Percentiles rank a stretch among this genome's conserved stretches.
Evolutionary conservation across 1,140 invertebrate genomes (phyloP).

Genomic region (Leptestheria dahalacensis): DNA sequence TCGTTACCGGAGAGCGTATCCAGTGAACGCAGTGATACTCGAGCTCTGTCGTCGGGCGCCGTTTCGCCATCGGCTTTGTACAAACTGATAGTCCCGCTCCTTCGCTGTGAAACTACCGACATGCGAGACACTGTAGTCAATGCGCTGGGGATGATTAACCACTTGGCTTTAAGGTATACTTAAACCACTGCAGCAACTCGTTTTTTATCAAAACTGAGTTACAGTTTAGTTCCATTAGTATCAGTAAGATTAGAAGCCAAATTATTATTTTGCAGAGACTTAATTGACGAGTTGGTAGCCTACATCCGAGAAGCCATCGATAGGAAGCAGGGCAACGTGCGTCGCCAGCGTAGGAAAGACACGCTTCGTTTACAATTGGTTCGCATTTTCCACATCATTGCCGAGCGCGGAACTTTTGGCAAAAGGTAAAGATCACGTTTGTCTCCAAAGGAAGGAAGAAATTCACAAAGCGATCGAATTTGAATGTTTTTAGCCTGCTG

Average conservation of each 20-base stretch:
- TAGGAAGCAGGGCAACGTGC: constrained; percentile 90
- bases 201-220: neutral
- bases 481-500: constrained; percentile 26
- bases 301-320: constrained; percentile 93
- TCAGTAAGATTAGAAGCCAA: neutral
- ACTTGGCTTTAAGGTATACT: constrained; percentile 75
- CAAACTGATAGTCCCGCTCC: constrained; percentile 73
- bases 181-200: neutral
- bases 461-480: too few species aligned
- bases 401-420: constrained; percentile 80
- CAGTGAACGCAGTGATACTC: constrained; percentile 49
- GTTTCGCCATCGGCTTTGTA: constrained; percentile 70
- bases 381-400: constrained; percentile 77
- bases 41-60: constrained; percentile 27
- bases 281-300: constrained; percentile 86
- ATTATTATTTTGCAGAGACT: constrained; percentile 47
- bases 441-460: too few species aligned
- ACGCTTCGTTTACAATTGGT: constrained; percentile 81
- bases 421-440: too few species aligned
- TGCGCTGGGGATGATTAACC: constrained; percentile 83
- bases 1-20: constrained; percentile 74
- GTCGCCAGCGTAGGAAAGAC: constrained; percentile 72
- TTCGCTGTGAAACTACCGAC: constrained; percentile 79
- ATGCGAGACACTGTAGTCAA: constrained; percentile 83
- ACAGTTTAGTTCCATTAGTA: neutral